Conservation (phyloP, 2,797 vertebrate species). For the Galago senegalensis region DNA sequence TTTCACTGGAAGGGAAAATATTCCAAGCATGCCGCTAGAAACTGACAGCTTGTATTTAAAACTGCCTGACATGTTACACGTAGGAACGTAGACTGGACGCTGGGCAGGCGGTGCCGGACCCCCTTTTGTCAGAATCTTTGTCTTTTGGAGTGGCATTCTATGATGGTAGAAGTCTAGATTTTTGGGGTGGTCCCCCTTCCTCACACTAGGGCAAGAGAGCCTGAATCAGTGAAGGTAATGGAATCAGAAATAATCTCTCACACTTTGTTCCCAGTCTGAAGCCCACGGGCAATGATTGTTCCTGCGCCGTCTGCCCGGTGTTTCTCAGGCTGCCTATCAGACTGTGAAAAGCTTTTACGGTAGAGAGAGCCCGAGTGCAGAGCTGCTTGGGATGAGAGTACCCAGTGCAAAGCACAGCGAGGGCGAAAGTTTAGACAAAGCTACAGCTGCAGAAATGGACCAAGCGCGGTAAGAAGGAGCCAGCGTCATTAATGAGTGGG, state of each 20-base stretch:
- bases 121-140: neutral
- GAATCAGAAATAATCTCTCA: slow-evolving; percentile 62
- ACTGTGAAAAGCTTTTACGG: slow-evolving; percentile 78
- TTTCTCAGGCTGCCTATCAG: slow-evolving; percentile 78
- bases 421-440: neutral
- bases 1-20: slow-evolving; percentile 76
- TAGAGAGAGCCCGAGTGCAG: slow-evolving; percentile 29
- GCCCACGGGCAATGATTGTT: neutral
- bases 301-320: fast-evolving
- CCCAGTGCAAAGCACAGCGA: neutral
- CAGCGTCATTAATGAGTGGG: neutral
- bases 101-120: neutral
- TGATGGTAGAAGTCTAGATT: slow-evolving; percentile 30
- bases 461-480: neutral
- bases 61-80: slow-evolving; percentile 65
- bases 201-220: neutral
- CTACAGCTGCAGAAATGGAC: neutral
- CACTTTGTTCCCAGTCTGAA: slow-evolving; percentile 44
- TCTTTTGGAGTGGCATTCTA: slow-evolving; percentile 9
- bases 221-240: slow-evolving; percentile 53
- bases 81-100: slow-evolving; percentile 29
- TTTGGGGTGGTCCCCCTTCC: neutral
- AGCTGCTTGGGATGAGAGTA: neutral
- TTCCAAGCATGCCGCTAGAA: slow-evolving; percentile 71
- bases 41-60: slow-evolving; percentile 64